Conservation (phyloP, 2,888 invertebrate species). For the Blastobasis adustella region DNA sequence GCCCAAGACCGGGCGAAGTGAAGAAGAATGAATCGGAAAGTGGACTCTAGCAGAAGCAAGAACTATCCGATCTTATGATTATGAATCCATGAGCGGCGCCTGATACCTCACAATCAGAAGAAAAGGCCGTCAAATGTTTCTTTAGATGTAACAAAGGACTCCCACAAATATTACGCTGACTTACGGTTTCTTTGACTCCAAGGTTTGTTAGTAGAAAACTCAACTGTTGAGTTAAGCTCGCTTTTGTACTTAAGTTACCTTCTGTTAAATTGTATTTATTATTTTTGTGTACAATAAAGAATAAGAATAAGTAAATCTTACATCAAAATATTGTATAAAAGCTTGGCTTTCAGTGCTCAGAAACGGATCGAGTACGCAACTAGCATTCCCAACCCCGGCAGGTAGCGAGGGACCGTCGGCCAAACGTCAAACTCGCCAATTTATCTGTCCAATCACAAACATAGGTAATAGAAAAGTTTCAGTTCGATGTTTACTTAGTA, state of each 20-base stretch:
- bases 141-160: background rate
- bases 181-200: too few species aligned
- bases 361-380: background rate
- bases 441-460: slow-evolving; percentile 42
- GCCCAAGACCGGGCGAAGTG: too few species aligned
- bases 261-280: too few species aligned
- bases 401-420: background rate
- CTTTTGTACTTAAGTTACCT: too few species aligned
- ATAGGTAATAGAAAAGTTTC: slow-evolving; percentile 51
- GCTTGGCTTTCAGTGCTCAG: background rate
- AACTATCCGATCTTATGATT: too few species aligned
- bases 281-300: too few species aligned
- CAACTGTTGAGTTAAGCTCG: too few species aligned
- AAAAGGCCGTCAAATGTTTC: background rate
- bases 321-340: background rate
- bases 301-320: too few species aligned
- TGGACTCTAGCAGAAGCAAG: too few species aligned
- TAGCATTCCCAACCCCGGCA: background rate
- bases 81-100: background rate
- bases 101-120: background rate
- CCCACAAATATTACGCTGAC: too few species aligned
- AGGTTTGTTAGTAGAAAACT: too few species aligned
- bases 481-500: slow-evolving; percentile 48
- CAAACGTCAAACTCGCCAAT: slow-evolving; percentile 20
- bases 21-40: too few species aligned